Evolutionary conservation across 2,797 vertebrate genomes (phyloP), one percentile per base, ranked within the genome.

Genomic region (Lacerta viridis): DNA sequence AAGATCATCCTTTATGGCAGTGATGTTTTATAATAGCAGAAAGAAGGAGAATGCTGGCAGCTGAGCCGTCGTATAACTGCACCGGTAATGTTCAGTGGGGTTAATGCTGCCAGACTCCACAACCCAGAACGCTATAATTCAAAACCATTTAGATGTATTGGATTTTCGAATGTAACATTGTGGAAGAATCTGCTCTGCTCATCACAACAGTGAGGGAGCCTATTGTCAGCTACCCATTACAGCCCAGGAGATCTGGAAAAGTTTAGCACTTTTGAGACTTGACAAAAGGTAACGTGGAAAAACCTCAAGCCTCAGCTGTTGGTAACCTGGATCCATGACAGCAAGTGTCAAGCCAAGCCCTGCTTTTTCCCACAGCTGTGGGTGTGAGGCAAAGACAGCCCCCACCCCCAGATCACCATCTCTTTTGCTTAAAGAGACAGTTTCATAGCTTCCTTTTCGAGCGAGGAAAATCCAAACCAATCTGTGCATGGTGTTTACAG

Each of bases 231-330:
- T 89, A 68, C 43, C 33, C 59, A 89, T 85, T 89, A 84, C 61
- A 81, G 61, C 74, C 43, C 71, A 89, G 78, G 83, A 80, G 84
- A 85, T 39, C 61, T 85, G 59, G 84, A 17, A 50, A 76, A 76
- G 27, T 80, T 18, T 25, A 81, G 59, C 50, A 61, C 69, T 81
- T 46, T 85, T 68, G 71, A 66, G 68, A 82, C 36, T n/a, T 25
- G 50, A 55, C 43, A 55, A 72, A 72, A 84, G 76, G 33, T 36
- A 82, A 76, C 83, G n/a, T 71, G 64, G 50, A 61, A 46, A 39
- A 25, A n/a, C 68, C 66, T 64, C 41, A 59, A 61, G 55, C 82
- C 83, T 85, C 79, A 80, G 68, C 59, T 75, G 33, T 82, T 33
- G 33, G 43, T 39, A 27, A 27, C 78, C 23, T 75, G 2, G 41